A percentile compares a stretch with the other conserved stretches of the same genome.
Evolutionary conservation across 2,113 vertebrate species (phyloP).

Genomic region (Lophotis ruficrista): DNA sequence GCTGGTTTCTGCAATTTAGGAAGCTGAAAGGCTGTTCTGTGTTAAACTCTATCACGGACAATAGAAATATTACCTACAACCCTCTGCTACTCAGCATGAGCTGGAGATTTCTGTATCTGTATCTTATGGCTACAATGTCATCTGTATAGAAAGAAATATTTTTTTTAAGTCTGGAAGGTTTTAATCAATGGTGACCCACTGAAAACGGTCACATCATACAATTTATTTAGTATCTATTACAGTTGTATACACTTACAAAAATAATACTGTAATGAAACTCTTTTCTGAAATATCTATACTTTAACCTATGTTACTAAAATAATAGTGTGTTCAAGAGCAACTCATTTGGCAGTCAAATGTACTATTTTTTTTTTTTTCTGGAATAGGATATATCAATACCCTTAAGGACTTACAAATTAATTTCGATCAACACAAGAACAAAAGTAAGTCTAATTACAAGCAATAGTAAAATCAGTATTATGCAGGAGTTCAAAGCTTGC

Average conservation of each 20-base stretch:
- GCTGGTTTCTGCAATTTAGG: not conserved
- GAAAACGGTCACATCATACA: not conserved
- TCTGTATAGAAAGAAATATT: not conserved
- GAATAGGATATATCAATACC: not conserved
- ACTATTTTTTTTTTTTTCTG: not conserved
- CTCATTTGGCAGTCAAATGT: not conserved
- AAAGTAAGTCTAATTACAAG: conserved; percentile 58
- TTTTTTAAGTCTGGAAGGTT: not conserved
- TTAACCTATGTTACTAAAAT: not conserved
- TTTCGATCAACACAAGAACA: conserved; percentile 57
- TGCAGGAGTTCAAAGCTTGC: conserved; percentile 22
- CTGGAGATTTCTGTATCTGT: not conserved
- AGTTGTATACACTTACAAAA: not conserved
- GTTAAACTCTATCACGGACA: not conserved
- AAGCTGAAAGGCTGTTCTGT: not conserved
- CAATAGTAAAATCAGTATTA: not conserved
- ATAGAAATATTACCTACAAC: not conserved
- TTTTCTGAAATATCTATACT: not conserved
- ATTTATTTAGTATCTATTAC: not conserved
- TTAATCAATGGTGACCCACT: not conserved
- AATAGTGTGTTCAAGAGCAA: not conserved
- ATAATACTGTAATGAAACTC: not conserved
- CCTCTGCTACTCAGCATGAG: not conserved
- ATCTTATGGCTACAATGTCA: not conserved
- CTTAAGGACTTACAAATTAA: conserved; percentile 40